phyloP scores from a whole-genome alignment of 2,888 invertebrate species.

The Hydrotaea diabolus region DNA sequence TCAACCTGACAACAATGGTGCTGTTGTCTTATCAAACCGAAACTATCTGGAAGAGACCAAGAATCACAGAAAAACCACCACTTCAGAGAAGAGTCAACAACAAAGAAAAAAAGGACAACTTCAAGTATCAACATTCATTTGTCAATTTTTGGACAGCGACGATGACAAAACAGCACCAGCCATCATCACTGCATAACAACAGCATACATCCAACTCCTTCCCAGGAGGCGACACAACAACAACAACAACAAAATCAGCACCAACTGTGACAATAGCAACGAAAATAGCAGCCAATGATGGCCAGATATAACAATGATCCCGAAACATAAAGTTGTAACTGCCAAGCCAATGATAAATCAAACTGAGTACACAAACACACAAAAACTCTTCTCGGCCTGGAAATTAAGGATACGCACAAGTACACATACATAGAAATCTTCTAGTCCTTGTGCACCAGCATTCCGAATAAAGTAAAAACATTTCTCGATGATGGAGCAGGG shows the following conservation, averaged over 20 bases:
- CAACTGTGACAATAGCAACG: background rate
- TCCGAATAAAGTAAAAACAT: background rate
- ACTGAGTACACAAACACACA: background rate
- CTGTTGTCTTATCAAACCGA: constrained; percentile 26
- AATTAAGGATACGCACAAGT: background rate
- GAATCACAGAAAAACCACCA: background rate
- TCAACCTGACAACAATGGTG: constrained; percentile 26
- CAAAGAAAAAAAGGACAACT: constrained; percentile 7
- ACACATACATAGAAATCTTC: too few species aligned
- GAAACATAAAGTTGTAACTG: constrained; percentile 15
- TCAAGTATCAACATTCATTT: constrained; percentile 38
- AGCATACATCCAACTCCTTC: background rate
- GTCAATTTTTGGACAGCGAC: constrained; percentile 42
- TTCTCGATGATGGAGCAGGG: background rate
- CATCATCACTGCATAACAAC: background rate
- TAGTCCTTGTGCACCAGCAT: background rate
- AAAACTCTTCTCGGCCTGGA: background rate
- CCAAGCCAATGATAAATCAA: constrained; percentile 37
- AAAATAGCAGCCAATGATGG: background rate
- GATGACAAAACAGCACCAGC: constrained; percentile 23
- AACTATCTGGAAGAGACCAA: constrained; percentile 18
- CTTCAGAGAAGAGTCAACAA: background rate
- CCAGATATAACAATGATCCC: background rate
- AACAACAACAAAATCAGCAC: background rate
- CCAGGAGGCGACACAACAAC: background rate